Evolutionary conservation across 2,113 vertebrate species (phyloP), one percentile per base, ranked within the genome.

Genomic region (Coptodon bakossiorum): DNA sequence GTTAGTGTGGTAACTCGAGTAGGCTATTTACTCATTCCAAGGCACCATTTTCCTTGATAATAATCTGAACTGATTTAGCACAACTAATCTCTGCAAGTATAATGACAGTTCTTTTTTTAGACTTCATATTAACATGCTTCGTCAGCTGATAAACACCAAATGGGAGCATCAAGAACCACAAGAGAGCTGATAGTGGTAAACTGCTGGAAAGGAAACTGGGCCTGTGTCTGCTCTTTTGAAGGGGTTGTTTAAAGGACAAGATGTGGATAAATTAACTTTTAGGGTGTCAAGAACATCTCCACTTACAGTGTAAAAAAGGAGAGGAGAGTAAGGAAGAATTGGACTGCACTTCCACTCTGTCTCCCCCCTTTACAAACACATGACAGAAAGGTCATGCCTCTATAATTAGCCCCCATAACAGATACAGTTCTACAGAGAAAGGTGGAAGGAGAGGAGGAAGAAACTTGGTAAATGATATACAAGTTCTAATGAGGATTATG

Each of bases 321-420:
- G 40, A 87, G 59, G 38, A 82, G 3, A 78, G 50, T 78, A 31
- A 86, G 27, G 52, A 87, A 82, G 88, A 63, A 31, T 48, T 59
- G 57, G 10, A 63, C 40, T 22, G 29, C 36, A 24, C 68, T 78
- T 84, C 68, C 81, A 40, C 36, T 68, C 40, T 50, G 81, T 66
- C 82, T 59, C 81, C 79, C 89, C 27, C 50, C 87, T 92, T 87
- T 88, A 84, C 89, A 85, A 88, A 90, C 90, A 88, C 76, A 92
- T 89, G 92, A 93, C 52, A 87, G 86, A 94, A 95, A 96, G 95
- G 95, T 95, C 95, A 94, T 29, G 6, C 7, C 80, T 89, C 94
- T 96, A 96, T 95, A 95, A 93, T 95, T 95, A 96, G 90, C 61
- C 14, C 53, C 54, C 63, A 80, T 50, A 82, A 85, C 40, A 91